Percentiles rank a stretch among this genome's conserved stretches.
phyloP scores from a whole-genome alignment of 2,797 vertebrate species.

The Sciurus carolinensis region DNA sequence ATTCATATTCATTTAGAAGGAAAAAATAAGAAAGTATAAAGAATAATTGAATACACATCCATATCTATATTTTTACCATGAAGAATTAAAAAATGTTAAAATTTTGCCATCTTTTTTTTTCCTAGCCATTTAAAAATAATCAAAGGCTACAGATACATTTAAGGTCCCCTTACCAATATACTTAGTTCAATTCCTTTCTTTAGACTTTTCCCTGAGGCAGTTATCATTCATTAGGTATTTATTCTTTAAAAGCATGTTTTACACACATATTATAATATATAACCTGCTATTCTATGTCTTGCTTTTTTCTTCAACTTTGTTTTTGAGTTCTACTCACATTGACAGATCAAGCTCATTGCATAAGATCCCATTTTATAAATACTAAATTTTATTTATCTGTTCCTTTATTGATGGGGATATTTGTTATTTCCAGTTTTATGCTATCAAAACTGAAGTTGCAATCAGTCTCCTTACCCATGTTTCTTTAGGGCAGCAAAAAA shows the following conservation, averaged over 20 bases:
- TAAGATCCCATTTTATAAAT: slow-evolving; percentile 63
- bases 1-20: slow-evolving; percentile 32
- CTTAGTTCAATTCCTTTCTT: slow-evolving; percentile 53
- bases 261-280: not conserved
- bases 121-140: slow-evolving; percentile 22
- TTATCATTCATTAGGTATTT: slow-evolving; percentile 56
- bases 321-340: slow-evolving; percentile 25
- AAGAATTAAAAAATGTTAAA: slow-evolving; percentile 2
- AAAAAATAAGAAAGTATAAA: not conserved
- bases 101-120: not conserved
- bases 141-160: not conserved
- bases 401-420: not conserved
- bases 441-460: slow-evolving; percentile 37
- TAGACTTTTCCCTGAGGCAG: not conserved
- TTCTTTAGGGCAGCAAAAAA: not conserved
- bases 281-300: not conserved
- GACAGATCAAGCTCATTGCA: slow-evolving; percentile 32
- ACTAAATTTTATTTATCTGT: slow-evolving; percentile 42
- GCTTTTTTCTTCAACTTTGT: not conserved
- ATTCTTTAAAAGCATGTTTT: slow-evolving; percentile 55
- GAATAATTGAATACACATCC: slow-evolving; percentile 1
- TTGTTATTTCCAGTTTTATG: slow-evolving; percentile 39
- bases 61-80: not conserved
- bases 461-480: not conserved
- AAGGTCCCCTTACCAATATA: not conserved